phyloP scores from a whole-genome alignment of 2,113 vertebrate species.

The Calypte anna region DNA sequence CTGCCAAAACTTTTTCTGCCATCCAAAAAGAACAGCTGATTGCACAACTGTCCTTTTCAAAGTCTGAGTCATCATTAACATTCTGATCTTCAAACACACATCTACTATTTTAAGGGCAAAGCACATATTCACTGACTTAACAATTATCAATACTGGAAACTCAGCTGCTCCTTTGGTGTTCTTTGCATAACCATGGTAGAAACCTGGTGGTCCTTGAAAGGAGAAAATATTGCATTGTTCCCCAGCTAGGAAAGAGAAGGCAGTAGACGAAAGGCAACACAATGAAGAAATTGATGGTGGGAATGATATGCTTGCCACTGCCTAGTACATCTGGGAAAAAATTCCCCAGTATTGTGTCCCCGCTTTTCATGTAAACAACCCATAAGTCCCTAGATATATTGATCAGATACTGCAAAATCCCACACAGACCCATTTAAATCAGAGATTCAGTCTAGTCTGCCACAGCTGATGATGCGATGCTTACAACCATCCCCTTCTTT shows the following conservation, averaged over 20 bases:
- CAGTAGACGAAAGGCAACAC: background rate
- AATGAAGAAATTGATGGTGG: background rate
- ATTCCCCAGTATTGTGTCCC: background rate
- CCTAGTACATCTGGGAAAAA: background rate
- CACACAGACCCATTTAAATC: background rate
- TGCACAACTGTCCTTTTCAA: background rate
- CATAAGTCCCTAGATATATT: background rate
- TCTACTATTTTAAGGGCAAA: background rate
- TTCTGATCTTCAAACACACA: background rate
- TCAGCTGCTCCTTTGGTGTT: background rate
- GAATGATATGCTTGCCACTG: background rate
- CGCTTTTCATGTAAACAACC: background rate
- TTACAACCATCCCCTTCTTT: background rate
- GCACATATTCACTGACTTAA: background rate
- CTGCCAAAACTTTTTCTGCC: background rate
- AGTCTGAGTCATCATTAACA: background rate
- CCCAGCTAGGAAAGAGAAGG: background rate
- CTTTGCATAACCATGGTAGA: background rate
- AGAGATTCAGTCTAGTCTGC: background rate
- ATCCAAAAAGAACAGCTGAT: background rate
- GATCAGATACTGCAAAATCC: background rate
- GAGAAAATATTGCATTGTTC: background rate
- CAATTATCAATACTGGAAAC: background rate
- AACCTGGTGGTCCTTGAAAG: background rate
- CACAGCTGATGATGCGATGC: background rate